Evolutionary conservation across 2,113 vertebrate genomes (phyloP), one percentile per base, ranked within the genome.

Genomic region (Trochalopteron elliotii): DNA sequence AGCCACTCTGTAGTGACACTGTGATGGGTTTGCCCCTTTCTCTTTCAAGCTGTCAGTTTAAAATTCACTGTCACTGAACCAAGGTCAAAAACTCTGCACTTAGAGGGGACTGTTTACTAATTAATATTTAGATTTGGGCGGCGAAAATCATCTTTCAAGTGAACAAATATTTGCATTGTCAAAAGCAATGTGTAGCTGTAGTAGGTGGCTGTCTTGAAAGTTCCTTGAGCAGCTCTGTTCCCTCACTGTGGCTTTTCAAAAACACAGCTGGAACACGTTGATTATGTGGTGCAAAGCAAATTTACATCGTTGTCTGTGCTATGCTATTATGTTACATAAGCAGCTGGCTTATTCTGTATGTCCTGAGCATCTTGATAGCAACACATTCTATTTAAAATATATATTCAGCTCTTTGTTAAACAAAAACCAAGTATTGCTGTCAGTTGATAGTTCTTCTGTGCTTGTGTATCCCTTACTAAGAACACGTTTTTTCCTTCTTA

Each of bases 221-320:
- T 90, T 94, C 50, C 74, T 94, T 53, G 69, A 84, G 81, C 65
- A 40, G 42, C 64, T 86, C 75, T 1, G 0, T 92, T 87, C 63
- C 22, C 63, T 83, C 1, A 0, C 67, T 31, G 37, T 76, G 75
- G 7, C 56, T 85, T 93, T 95, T 91, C 39, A 60, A 45, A 87
- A 85, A 19, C 57, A 70, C 70, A 88, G 61, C 39, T 91, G 79
- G 69, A 90, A 67, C 47, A 31, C 10, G 2, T 59, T 83, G 74
- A 74, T 89, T 82, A 47, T 31, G 42, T 71, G 78, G 24, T 83
- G 16, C 55, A 83, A 63, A 90, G 50, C 45, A 87, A 80, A 93
- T 85, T 56, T 77, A 24, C 33, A 30, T 90, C 1, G 9, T 44
- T 90, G 27, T 61, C n/a, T 90, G 1, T 88, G 63, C 75, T 90